These are phyloP conservation scores for Callipepla squamata DNA, from an alignment of 2,113 vertebrate species.

Conservation along the genomic window DNA sequence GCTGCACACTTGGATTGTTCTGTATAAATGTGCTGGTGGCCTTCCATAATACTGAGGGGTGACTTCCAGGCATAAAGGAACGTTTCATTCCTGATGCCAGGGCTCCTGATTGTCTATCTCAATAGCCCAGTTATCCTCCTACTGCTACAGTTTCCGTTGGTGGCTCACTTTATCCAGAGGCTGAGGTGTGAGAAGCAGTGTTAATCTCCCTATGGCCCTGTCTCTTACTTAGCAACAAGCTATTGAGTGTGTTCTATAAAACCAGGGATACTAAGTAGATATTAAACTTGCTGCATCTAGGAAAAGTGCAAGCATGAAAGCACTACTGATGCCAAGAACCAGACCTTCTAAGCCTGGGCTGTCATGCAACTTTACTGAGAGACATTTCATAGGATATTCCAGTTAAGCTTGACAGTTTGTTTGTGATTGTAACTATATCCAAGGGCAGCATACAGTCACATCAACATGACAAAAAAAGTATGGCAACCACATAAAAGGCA, in stretches of 20 bases:
- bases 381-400: conserved; percentile 11
- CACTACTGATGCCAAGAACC: background rate
- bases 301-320: background rate
- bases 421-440: conserved; percentile 35
- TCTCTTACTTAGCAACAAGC: conserved; percentile 2
- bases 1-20: background rate
- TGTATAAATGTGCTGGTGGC: conserved; percentile 5
- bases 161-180: background rate
- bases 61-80: conserved; percentile 22
- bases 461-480: conserved; percentile 43
- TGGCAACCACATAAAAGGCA: conserved; percentile 8
- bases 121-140: background rate
- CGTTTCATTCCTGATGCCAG: background rate
- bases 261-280: background rate
- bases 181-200: background rate
- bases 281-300: background rate
- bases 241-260: background rate
- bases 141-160: background rate
- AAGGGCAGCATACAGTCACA: background rate
- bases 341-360: background rate
- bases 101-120: background rate
- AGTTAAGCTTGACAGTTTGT: conserved; percentile 25
- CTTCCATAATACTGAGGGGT: background rate
- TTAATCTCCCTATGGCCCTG: background rate
- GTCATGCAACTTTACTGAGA: conserved; percentile 8